Evolutionary conservation across 2,797 vertebrate genomes (phyloP), one percentile per base, ranked within the genome.

Genomic region (Sebastiscus tertius): DNA sequence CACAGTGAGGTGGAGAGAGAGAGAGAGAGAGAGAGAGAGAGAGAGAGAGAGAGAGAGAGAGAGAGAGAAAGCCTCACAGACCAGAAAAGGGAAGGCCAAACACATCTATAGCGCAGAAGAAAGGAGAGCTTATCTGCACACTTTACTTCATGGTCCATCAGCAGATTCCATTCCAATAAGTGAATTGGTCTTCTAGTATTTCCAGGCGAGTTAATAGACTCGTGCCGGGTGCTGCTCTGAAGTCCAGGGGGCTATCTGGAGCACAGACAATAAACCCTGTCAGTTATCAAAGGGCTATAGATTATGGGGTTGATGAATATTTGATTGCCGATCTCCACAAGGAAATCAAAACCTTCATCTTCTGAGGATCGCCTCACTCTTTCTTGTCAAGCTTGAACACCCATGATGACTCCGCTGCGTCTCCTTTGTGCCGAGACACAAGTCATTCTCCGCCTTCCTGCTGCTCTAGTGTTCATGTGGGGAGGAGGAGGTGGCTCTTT

Each of bases 251-350:
- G 61, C 59, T 77, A 70, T 77, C 36, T 80, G 67, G 73, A 83
- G 79, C n/a, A 27, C 56, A 85, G 72, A 83, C 83, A 75, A 83
- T 89, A 87, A 89, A 90, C 88, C 72, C 63, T 49, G 84, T 91
- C 82, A 79, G 49, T 87, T 83, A 90, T 88, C 82, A 91, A 84
- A 89, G 74, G 75, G 74, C 75, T 75, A 77, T 55, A 75, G 77
- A 93, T 92, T 82, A 92, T 75, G 71, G 7, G 72, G 70, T 27
- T 59, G 65, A 92, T 94, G 79, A 94, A 93, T 93, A 94, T 90
- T 93, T 93, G 83, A 94, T 80, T 82, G 84, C 62, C 5, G 10
- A 81, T 86, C 83, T 86, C 88, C 42, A 72, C 59, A n/a, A 75
- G 81, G 86, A 89, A 91, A 89, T 86, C 66, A 75, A 92, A 91